Evolutionary conservation across 2,113 vertebrate genomes (phyloP).

Genomic region (Ursus arctos): DNA sequence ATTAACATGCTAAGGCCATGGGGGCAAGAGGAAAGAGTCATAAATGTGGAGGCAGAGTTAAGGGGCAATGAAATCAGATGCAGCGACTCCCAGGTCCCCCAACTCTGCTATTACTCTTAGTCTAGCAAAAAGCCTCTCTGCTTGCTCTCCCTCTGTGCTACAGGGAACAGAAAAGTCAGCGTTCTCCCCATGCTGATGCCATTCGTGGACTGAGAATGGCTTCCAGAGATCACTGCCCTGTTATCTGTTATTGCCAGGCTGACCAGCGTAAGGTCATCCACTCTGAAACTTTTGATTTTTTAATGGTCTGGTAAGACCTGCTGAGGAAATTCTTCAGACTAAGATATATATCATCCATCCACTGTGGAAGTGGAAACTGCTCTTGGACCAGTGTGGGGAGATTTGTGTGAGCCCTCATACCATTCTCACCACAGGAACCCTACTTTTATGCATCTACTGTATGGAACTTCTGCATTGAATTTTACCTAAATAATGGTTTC

Average conservation of each 20-base stretch:
- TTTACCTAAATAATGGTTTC: not conserved
- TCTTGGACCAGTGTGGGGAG: not conserved
- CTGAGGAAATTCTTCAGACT: not conserved
- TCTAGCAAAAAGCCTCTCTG: not conserved
- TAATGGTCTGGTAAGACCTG: not conserved
- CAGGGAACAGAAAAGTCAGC: not conserved
- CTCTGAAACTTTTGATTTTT: not conserved
- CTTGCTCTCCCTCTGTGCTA: not conserved
- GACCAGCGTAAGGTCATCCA: not conserved
- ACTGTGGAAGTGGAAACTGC: not conserved
- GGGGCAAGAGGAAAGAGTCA: not conserved
- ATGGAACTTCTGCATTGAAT: not conserved
- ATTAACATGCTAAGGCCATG: not conserved
- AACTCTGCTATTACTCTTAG: not conserved
- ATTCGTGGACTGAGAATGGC: not conserved
- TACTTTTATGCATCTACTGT: not conserved
- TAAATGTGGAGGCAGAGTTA: not conserved
- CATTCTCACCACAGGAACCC: not conserved
- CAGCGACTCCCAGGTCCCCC: not conserved
- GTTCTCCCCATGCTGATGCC: not conserved
- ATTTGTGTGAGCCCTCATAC: not conserved
- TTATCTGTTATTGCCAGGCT: not conserved
- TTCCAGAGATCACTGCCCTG: not conserved
- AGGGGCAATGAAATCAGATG: not conserved
- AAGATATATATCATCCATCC: not conserved